These are phyloP conservation scores for Lepidurus apus DNA, from an alignment of 1,140 invertebrate species.

Conservation along the genomic window DNA sequence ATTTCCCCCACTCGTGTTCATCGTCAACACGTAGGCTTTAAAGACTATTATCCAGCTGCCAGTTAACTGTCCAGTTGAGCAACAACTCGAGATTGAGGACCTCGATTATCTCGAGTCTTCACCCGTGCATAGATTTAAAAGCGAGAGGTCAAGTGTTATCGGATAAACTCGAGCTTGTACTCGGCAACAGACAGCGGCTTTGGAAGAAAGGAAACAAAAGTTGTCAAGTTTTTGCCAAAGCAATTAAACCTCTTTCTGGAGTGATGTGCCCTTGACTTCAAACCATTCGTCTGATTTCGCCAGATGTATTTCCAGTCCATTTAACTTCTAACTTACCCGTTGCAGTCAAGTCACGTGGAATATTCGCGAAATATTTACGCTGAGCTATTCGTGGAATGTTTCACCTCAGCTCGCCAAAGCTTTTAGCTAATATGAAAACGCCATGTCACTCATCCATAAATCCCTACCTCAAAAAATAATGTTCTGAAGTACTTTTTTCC, in stretches of 20 bases:
- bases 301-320: neutral
- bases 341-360: neutral
- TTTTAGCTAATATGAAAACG: neutral
- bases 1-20: neutral
- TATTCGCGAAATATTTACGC: neutral
- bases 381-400: neutral
- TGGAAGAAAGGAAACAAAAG: neutral
- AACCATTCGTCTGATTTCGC: neutral
- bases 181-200: neutral
- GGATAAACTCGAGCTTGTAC: neutral
- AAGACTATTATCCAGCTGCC: conserved; percentile 3
- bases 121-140: neutral
- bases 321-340: neutral
- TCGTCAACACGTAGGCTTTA: neutral
- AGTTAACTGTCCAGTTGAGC: neutral
- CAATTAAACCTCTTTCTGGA: neutral
- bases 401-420: neutral
- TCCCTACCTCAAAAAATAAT: neutral
- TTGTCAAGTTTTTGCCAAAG: neutral
- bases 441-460: conserved; percentile 14
- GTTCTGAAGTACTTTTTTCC: neutral
- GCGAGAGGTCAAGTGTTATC: conserved; percentile 5
- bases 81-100: neutral
- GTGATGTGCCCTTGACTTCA: neutral
- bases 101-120: neutral